These are phyloP conservation scores for Anarsia innoxiella DNA, from an alignment of 2,888 invertebrate genomes.

Conservation along the genomic window DNA sequence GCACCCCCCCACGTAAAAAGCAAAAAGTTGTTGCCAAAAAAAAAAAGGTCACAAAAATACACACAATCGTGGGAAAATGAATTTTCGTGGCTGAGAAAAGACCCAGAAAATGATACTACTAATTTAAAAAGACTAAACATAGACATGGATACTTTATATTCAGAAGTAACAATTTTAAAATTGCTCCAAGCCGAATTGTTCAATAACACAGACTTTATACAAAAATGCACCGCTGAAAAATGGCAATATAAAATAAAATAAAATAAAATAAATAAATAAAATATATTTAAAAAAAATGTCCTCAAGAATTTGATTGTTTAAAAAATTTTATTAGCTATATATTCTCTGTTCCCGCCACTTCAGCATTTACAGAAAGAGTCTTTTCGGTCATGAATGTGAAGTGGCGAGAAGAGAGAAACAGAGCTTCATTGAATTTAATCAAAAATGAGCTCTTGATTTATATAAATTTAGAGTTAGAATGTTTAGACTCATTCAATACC, in stretches of 20 bases:
- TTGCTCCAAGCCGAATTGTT: background rate
- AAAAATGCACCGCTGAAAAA: constrained; percentile 1
- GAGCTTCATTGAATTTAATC: too few species aligned
- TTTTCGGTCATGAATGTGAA: constrained; percentile 19
- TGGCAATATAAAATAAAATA: too few species aligned
- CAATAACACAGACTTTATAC: constrained; percentile 1
- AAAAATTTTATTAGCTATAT: constrained; percentile 2
- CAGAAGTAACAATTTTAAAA: constrained; percentile 6
- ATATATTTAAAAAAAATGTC: background rate
- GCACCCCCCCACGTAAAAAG: too few species aligned
- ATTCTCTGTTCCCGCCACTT: constrained; percentile 15
- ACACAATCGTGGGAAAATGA: too few species aligned
- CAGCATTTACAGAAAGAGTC: constrained; percentile 19
- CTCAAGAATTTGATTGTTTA: constrained; percentile 1
- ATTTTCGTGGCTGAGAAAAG: too few species aligned
- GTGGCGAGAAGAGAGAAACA: constrained; percentile 19
- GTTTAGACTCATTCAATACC: too few species aligned
- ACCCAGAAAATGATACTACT: too few species aligned
- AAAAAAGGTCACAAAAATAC: too few species aligned
- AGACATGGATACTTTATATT: constrained; percentile 3
- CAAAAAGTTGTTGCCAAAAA: too few species aligned
- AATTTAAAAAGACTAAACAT: constrained; percentile 4
- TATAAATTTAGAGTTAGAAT: constrained; percentile 6
- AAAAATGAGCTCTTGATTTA: too few species aligned
- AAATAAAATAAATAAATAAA: too few species aligned